Base-by-base conservation (phyloP, 2,888 invertebrate species). In the Sepioteuthis lessoniana region DNA sequence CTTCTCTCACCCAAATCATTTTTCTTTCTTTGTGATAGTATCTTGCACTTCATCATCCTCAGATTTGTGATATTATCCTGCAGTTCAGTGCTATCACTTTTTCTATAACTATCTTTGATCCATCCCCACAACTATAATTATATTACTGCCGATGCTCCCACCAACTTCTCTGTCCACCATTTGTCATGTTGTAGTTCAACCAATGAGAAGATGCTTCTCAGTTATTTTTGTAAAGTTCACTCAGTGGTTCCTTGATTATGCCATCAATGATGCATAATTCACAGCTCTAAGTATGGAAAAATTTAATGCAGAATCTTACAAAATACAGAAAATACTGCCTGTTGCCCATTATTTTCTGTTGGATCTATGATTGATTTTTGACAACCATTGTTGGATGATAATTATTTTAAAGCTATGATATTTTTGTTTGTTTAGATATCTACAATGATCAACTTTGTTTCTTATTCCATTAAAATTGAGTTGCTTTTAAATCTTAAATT, bases 171-270 rank as follows among this genome's bases (percentile, higher is more conserved):
- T 42, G 10, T 91, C 25, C 28, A 38, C 91, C 91, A 91, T 46
- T 46, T 46, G 38, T 35, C 91, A 91, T 76, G n/a, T 35, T 76
- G 76, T n/a, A n/a, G n/a, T 76, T 35, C n/a, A 76, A n/a, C 76
- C 35, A 76, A 76, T 76, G n/a, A 76, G n/a, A 76, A 76, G n/a
- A 76, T 2, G n/a, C 76, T 76, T 76, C 5, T 76, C 10, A 76
- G 76, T 76, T 76, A 76, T 76, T 76, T 76, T n/a, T 76, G 76
- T 76, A 76, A 76, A n/a, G 76, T 76, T 76, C n/a, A n/a, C 76
- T 76, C 76, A 35, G 76, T 76, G 76, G 76, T 76, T 76, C 35
- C 76, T 76, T 76, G 76, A 76, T 76, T 76, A 76, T 76, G 76
- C 76, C 76, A 76, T n/a, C 76, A 76, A 76, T 76, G 76, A n/a